Evolutionary conservation across 2,113 vertebrate species (phyloP).

Genomic region (Capricornis sumatraensis): DNA sequence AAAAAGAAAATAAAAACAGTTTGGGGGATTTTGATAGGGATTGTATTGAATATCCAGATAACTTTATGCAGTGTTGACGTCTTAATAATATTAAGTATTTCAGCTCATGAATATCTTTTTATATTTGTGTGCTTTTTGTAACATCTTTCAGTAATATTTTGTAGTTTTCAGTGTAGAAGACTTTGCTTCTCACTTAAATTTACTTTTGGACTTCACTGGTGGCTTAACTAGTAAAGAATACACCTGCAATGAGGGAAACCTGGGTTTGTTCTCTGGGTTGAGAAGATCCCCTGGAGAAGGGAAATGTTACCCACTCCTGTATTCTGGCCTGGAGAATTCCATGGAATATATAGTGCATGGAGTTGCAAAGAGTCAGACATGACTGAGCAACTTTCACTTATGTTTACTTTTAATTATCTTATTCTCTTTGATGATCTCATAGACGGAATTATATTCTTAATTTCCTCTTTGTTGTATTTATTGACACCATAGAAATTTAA

Average conservation of each 20-base stretch:
- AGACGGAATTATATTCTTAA: neutral
- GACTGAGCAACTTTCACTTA: neutral
- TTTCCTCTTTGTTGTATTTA: neutral
- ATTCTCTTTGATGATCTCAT: neutral
- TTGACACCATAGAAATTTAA: neutral
- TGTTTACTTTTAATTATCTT: neutral
- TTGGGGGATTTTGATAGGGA: neutral
- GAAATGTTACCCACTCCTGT: no score
- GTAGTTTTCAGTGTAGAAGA: neutral
- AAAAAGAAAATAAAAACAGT: neutral
- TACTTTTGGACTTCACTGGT: neutral
- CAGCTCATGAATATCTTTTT: neutral
- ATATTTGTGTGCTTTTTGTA: neutral
- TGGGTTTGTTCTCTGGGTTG: no score
- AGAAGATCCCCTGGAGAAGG: no score
- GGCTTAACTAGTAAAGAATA: no score
- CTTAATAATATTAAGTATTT: neutral
- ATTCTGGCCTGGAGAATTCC: no score
- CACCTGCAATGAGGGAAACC: no score
- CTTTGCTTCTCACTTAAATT: neutral
- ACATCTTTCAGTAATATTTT: neutral
- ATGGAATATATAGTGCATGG: no score
- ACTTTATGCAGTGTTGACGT: neutral
- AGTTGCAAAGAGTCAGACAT: no score
- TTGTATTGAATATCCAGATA: neutral